These are phyloP conservation scores for Spilosoma lubricipeda DNA, from an alignment of 2,888 invertebrate species.

Conservation along the genomic window DNA sequence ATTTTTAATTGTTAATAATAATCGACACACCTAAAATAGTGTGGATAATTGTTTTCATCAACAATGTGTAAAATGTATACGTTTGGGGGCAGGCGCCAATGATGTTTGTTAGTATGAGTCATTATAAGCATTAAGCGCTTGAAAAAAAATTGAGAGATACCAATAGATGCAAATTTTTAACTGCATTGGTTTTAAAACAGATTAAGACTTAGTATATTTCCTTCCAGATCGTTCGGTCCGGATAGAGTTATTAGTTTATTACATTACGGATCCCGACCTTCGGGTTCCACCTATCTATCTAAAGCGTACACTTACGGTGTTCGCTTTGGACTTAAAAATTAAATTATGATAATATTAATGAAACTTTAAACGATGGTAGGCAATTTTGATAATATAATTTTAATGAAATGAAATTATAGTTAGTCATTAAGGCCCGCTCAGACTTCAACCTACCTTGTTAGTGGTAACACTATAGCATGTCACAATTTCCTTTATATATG, in stretches of 20 bases:
- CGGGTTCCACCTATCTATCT: slow-evolving; percentile 18
- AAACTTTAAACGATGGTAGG: slow-evolving; percentile 53
- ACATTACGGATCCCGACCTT: slow-evolving; percentile 5
- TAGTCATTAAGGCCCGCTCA: slow-evolving; percentile 58
- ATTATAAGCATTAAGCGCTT: background rate
- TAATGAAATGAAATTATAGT: slow-evolving; percentile 60
- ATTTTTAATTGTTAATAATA: no score
- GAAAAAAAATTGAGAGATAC: background rate
- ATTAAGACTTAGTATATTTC: background rate
- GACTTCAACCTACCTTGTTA: slow-evolving; percentile 68
- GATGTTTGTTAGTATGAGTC: background rate
- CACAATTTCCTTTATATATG: slow-evolving; percentile 74
- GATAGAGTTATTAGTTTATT: slow-evolving; percentile 5
- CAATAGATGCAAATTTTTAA: background rate
- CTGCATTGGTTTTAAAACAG: background rate
- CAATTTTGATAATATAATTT: slow-evolving; percentile 52
- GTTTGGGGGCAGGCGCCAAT: background rate
- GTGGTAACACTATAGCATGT: slow-evolving; percentile 68
- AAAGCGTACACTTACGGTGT: slow-evolving; percentile 31
- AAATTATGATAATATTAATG: slow-evolving; percentile 54
- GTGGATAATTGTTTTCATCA: background rate
- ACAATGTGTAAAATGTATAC: background rate
- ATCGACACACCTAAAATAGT: no score
- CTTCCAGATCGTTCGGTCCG: background rate
- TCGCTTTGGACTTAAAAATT: slow-evolving; percentile 27